Percentiles rank a stretch among this genome's conserved stretches.
These are phyloP conservation scores for Cirrhinus molitorella DNA, from an alignment of 2,797 vertebrate species.

Conservation along the genomic window DNA sequence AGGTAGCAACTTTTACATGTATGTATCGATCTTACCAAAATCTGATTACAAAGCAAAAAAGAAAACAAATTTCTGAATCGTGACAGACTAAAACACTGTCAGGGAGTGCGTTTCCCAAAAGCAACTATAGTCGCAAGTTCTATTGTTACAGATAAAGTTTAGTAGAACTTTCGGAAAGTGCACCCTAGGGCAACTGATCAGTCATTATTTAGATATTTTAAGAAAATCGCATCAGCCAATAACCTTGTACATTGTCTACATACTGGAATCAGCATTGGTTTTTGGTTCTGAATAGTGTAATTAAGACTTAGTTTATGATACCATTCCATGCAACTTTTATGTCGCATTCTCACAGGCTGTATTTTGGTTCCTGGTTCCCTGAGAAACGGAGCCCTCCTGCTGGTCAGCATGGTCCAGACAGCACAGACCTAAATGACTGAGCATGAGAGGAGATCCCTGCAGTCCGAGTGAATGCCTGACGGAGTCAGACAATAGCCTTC, in stretches of 20 bases:
- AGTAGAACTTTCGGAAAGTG: not conserved
- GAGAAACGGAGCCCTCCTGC: constrained; percentile 59
- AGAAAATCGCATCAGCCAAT: not conserved
- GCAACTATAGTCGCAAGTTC: not conserved
- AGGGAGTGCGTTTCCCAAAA: not conserved
- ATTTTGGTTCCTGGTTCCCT: constrained; percentile 60
- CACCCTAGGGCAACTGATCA: not conserved
- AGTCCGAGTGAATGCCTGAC: constrained; percentile 66
- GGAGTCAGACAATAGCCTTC: constrained; percentile 69
- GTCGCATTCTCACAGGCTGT: constrained; percentile 31
- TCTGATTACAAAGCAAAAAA: not conserved
- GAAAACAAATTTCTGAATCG: not conserved
- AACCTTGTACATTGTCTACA: not conserved
- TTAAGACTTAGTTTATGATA: constrained; percentile 12
- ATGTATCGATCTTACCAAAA: not conserved
- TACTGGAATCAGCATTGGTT: not conserved
- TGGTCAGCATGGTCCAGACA: constrained; percentile 53
- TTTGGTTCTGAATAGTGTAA: constrained; percentile 17
- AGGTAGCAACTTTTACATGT: constrained; percentile 5
- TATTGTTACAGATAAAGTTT: not conserved
- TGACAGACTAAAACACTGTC: not conserved
- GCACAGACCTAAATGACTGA: constrained; percentile 54
- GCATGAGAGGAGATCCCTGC: constrained; percentile 58
- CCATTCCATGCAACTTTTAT: constrained; percentile 37
- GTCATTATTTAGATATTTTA: not conserved